These are phyloP conservation scores for Tineola bisselliella DNA, from an alignment of 2,888 invertebrate genomes.

Conservation along the genomic window DNA sequence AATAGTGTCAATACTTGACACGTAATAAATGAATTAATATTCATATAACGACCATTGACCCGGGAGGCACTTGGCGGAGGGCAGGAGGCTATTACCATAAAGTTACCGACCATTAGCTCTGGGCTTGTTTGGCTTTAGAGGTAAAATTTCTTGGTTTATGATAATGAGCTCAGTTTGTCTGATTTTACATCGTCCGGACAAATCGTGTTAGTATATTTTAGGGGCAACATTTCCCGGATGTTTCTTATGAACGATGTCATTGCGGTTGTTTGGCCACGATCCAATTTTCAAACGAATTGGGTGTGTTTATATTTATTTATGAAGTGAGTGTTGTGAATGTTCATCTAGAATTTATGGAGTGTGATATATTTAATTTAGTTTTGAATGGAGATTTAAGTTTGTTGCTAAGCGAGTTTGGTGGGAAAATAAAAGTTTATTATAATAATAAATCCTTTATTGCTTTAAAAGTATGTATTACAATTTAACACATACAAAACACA, in stretches of 20 bases:
- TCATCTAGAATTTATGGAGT: no score
- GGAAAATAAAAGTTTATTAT: no score
- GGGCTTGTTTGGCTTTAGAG: background rate
- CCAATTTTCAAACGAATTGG: background rate
- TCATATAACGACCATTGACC: background rate
- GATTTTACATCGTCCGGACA: background rate
- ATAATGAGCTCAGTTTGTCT: background rate
- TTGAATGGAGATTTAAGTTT: no score
- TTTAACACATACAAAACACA: no score
- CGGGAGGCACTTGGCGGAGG: background rate
- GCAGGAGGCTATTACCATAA: background rate
- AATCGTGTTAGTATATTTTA: background rate
- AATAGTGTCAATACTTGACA: background rate
- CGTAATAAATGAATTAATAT: background rate
- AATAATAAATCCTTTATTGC: no score
- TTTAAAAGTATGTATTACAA: no score
- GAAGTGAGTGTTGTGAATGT: no score
- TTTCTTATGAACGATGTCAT: background rate
- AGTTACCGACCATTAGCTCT: constrained; percentile 2
- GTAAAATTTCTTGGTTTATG: constrained; percentile 6
- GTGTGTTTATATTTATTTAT: no score
- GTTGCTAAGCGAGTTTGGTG: no score
- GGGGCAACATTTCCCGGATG: background rate
- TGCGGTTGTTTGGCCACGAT: background rate
- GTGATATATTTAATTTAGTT: no score